phyloP scores from a whole-genome alignment of 2,797 vertebrate species.

The Cuculus canorus region DNA sequence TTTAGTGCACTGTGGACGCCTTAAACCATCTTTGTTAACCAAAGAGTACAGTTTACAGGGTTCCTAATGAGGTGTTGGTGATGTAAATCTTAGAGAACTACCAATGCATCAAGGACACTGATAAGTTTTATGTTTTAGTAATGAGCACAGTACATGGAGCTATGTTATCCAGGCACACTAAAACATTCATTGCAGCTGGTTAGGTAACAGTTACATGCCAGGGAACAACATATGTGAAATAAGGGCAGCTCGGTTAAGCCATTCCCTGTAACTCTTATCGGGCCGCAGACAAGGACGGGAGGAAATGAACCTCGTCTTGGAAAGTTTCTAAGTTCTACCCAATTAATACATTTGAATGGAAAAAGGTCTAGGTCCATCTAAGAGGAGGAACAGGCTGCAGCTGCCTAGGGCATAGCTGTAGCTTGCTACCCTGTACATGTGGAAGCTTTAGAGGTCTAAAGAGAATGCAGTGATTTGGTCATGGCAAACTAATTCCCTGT shows the following conservation, averaged over 20 bases:
- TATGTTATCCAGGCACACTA: neutral
- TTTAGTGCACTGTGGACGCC: neutral
- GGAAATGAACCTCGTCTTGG: neutral
- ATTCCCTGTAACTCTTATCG: neutral
- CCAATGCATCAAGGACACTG: neutral
- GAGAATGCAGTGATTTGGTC: neutral
- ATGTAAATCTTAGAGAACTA: neutral
- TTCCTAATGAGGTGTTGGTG: neutral
- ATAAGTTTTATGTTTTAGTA: conserved; percentile 17
- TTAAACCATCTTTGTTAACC: neutral
- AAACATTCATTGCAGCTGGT: conserved; percentile 40
- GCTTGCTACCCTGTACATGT: neutral
- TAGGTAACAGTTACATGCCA: conserved; percentile 18
- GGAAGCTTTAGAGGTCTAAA: neutral
- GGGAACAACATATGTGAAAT: neutral
- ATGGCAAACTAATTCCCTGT: neutral
- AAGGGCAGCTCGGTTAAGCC: neutral
- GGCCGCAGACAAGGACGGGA: neutral
- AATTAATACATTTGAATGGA: neutral
- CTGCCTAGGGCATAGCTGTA: neutral
- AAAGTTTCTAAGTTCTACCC: neutral
- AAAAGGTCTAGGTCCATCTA: neutral
- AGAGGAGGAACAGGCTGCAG: neutral
- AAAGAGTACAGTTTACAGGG: neutral
- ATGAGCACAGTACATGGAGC: neutral